Evolutionary conservation across 1,140 invertebrate species (phyloP), one percentile per base, ranked within the genome.

Genomic region (Cecropterus lyciades): DNA sequence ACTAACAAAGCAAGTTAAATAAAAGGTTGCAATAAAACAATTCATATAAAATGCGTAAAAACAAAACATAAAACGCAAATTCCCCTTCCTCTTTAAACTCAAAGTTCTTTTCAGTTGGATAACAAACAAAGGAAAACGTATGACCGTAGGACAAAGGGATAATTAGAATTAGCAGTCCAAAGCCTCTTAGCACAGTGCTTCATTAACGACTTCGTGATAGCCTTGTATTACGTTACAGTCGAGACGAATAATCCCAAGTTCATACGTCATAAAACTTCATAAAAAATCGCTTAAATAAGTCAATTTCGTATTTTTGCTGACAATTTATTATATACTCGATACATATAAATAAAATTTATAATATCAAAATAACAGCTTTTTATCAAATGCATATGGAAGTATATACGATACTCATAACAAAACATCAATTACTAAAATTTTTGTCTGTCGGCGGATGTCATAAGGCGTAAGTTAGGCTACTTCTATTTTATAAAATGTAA

Each of bases 121-220:
- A n/a, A n/a, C n/a, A n/a, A 59, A 46, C 8, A 42, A 27, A 27
- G 14, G 55, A 45, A 59, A 46, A 30, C 55, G 24, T 59, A 59
- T 43, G 20, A 59, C 13, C 8, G 55, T 24, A 27, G n/a, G n/a
- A 51, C 48, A 51, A 51, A 15, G 40, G 40, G 24, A 59, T 30
- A 59, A 45, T 46, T 27, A 46, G 56, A 59, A 59, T 59, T 59
- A 59, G 42, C 56, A 57, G 17, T 42, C 40, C 42, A 33, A 59
- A 57, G 20, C 56, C 42, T 59, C 56, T 59, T 59, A 59, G 5
- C 42, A 46, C 42, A 43, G 20, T 45, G 42, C 42, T 24, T 59
- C 42, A 46, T 59, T 59, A 59, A 46, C 43, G 56, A 33, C n/a
- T 45, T 14, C 24, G 42, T 17, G 20, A 51, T 51, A 51, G 48